Evolutionary conservation across 2,113 vertebrate species (phyloP).

Genomic region (Uropsilus gracilis): DNA sequence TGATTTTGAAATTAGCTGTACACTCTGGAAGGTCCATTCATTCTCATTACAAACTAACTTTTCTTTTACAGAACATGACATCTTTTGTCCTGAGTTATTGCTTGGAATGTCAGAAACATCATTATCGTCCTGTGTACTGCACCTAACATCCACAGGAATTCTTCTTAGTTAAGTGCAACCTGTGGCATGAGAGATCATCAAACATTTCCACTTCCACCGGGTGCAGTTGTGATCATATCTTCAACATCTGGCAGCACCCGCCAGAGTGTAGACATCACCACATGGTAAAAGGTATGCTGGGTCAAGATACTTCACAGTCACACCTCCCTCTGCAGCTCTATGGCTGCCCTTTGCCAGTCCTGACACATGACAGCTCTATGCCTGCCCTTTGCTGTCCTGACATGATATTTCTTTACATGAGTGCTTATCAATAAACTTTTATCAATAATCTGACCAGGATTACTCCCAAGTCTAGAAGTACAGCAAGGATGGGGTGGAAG

Average conservation of each 20-base stretch:
- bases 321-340: neutral
- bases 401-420: neutral
- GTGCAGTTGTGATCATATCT: neutral
- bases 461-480: neutral
- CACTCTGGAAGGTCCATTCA: neutral
- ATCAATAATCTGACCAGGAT: neutral
- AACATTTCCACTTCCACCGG: neutral
- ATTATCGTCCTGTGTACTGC: neutral
- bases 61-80: neutral
- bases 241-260: neutral
- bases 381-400: neutral
- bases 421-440: neutral
- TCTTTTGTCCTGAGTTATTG: neutral
- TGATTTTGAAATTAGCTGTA: neutral
- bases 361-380: neutral
- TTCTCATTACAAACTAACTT: slow-evolving; percentile 8
- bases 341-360: neutral
- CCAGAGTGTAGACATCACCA: neutral
- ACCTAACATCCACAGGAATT: neutral
- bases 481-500: neutral
- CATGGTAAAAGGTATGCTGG: neutral
- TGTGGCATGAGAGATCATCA: neutral
- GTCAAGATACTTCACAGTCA: neutral
- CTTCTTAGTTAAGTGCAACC: neutral
- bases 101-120: slow-evolving; percentile 27